Conservation (phyloP, 2,797 vertebrate species). For the Tympanoctomys barrerae region DNA sequence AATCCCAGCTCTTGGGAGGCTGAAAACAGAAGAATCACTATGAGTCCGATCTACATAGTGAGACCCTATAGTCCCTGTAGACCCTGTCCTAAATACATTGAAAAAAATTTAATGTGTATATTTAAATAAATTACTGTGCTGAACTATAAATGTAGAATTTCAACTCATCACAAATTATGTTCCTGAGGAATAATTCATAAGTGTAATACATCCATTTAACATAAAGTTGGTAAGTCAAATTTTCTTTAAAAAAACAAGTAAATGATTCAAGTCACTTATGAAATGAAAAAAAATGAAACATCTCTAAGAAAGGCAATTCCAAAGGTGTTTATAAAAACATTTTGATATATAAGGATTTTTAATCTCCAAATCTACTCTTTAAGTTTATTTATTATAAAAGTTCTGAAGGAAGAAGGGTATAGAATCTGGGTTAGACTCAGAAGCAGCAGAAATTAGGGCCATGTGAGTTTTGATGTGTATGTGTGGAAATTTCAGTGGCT, state of each 20-base stretch:
- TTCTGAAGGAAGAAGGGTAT: neutral
- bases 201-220: neutral
- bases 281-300: neutral
- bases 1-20: too few relatives aligned
- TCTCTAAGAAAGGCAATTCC: neutral
- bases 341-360: neutral
- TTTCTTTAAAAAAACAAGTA: neutral
- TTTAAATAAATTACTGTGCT: neutral
- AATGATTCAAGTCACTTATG: neutral
- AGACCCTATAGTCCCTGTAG: too few relatives aligned
- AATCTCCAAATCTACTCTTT: neutral
- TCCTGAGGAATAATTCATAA: neutral
- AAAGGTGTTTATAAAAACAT: neutral
- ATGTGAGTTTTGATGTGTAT: neutral
- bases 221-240: neutral
- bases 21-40: too few relatives aligned
- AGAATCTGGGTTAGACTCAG: neutral
- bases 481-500: neutral
- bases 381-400: neutral
- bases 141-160: constrained; percentile 35
- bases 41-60: too few relatives aligned
- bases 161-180: constrained; percentile 19
- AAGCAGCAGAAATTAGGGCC: neutral
- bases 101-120: neutral
- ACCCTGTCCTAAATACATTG: too few relatives aligned